Percentiles rank a stretch among this genome's conserved stretches.
Conservation (phyloP, 2,797 vertebrate species). For the Epinephelus coioides region DNA sequence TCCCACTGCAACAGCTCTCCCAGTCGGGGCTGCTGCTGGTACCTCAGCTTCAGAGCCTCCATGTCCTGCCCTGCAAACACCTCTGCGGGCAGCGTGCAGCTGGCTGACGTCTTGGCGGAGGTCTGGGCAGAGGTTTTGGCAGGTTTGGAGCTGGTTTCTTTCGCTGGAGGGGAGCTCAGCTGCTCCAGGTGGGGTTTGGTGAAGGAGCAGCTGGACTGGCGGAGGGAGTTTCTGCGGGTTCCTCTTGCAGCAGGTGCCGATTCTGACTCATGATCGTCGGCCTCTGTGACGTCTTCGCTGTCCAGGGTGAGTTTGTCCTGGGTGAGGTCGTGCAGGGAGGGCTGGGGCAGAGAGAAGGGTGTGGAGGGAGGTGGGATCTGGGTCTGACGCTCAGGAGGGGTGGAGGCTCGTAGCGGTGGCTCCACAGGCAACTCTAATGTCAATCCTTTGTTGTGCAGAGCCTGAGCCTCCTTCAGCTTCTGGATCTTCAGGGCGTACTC, state of each 20-base stretch:
- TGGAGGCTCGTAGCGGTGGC: neutral
- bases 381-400: constrained; percentile 81
- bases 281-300: constrained; percentile 89
- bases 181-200: constrained; percentile 96
- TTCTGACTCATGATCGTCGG: constrained; percentile 85
- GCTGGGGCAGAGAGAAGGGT: constrained; percentile 91
- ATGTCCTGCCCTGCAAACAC: constrained; percentile 91
- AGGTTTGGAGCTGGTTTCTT: constrained; percentile 75
- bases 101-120: constrained; percentile 10
- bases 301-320: constrained; percentile 95
- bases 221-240: constrained; percentile 90
- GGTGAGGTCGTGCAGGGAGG: constrained; percentile 96
- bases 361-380: constrained; percentile 51
- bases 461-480: constrained; percentile 94
- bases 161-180: constrained; percentile 81
- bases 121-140: constrained; percentile 12
- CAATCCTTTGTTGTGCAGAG: constrained; percentile 85
- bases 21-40: constrained; percentile 86
- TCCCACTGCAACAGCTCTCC: constrained; percentile 88
- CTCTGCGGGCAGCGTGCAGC: constrained; percentile 81
- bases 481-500: constrained; percentile 98
- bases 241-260: constrained; percentile 48
- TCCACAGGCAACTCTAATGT: constrained; percentile 45
- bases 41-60: constrained; percentile 88
- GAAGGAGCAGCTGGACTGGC: constrained; percentile 91